A percentile compares a stretch with the other conserved stretches of the same genome.
These are phyloP conservation scores for Thalpophila matura DNA, from an alignment of 2,888 invertebrate genomes.

Conservation along the genomic window DNA sequence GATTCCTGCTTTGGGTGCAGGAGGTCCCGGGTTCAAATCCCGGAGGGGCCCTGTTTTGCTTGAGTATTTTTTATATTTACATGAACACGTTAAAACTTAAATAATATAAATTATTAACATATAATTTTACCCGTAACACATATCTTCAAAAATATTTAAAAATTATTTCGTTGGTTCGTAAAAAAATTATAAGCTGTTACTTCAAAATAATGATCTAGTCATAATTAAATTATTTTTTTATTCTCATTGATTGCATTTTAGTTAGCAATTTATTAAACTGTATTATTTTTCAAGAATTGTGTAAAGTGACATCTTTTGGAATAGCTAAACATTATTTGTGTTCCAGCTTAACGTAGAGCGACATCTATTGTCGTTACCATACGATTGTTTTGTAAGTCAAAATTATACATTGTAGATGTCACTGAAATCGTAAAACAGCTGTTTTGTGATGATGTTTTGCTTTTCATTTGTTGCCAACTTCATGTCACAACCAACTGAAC, in stretches of 20 bases:
- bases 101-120: too few relatives aligned
- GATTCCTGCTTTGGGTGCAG: slow-evolving; percentile 94
- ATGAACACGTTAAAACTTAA: too few relatives aligned
- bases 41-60: slow-evolving; percentile 91
- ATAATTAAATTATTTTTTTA: too few relatives aligned
- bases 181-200: too few relatives aligned
- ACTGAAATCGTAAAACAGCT: slow-evolving; percentile 74
- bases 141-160: too few relatives aligned
- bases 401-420: slow-evolving; percentile 48
- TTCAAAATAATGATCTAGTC: too few relatives aligned
- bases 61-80: neutral
- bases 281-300: neutral
- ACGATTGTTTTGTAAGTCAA: neutral
- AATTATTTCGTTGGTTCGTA: too few relatives aligned
- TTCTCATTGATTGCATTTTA: too few relatives aligned
- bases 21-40: slow-evolving; percentile 94
- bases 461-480: slow-evolving; percentile 77
- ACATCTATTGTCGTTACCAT: slow-evolving; percentile 31
- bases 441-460: slow-evolving; percentile 76
- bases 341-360: slow-evolving; percentile 4
- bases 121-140: too few relatives aligned
- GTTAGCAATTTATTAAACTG: too few relatives aligned
- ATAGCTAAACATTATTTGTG: neutral
- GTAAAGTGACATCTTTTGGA: slow-evolving; percentile 24
- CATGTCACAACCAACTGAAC: too few relatives aligned